Conservation (phyloP, 2,797 vertebrate genomes). For the Anabas testudineus region DNA sequence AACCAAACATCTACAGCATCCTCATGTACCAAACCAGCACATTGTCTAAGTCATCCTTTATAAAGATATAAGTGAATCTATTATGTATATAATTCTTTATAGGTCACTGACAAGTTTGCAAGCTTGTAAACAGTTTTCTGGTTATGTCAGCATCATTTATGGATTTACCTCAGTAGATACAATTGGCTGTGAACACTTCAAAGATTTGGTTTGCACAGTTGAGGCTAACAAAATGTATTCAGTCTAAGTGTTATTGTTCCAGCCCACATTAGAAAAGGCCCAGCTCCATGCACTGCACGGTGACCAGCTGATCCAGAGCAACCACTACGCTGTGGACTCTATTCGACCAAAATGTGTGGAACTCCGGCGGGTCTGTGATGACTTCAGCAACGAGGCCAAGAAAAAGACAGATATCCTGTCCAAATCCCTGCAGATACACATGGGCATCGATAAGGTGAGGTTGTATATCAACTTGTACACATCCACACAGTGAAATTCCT, state of each 20-base stretch:
- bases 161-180: too few species aligned
- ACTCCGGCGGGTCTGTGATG: slow-evolving; percentile 91
- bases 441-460: slow-evolving; percentile 90
- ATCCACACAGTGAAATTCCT: background rate
- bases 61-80: too few species aligned
- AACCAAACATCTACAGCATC: too few species aligned
- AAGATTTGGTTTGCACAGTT: background rate
- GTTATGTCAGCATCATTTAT: too few species aligned
- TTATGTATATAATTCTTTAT: too few species aligned
- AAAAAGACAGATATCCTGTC: slow-evolving; percentile 89
- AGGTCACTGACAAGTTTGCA: too few species aligned
- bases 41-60: too few species aligned
- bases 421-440: slow-evolving; percentile 91
- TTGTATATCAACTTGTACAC: background rate
- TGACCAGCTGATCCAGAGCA: slow-evolving; percentile 95
- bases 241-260: slow-evolving; percentile 5
- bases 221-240: background rate
- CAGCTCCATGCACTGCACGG: slow-evolving; percentile 90
- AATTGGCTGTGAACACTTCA: background rate
- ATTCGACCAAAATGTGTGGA: slow-evolving; percentile 94
- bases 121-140: too few species aligned
- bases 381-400: slow-evolving; percentile 93
- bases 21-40: too few species aligned
- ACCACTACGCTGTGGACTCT: slow-evolving; percentile 93
- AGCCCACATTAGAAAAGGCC: slow-evolving; percentile 92